phyloP scores from a whole-genome alignment of 1,140 invertebrate genomes.

The Periplaneta americana region DNA sequence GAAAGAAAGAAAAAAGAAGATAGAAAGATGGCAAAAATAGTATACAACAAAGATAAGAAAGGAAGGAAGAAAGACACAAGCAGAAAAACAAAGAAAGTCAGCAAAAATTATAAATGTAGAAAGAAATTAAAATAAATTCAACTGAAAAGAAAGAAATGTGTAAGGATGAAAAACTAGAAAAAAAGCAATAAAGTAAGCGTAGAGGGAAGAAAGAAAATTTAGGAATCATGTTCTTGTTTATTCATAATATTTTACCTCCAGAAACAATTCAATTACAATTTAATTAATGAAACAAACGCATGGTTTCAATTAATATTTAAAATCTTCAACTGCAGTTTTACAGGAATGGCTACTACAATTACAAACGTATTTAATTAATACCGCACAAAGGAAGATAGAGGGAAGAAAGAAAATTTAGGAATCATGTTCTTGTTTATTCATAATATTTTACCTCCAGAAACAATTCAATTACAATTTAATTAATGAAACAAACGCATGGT shows the following conservation, averaged over 20 bases:
- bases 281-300: too few species aligned
- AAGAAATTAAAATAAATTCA: background rate
- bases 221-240: too few species aligned
- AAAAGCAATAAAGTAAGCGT: background rate
- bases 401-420: background rate
- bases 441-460: too few species aligned
- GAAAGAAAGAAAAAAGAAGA: background rate
- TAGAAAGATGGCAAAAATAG: background rate
- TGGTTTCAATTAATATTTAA: too few species aligned
- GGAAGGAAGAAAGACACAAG: slow-evolving; percentile 2
- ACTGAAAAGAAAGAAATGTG: background rate
- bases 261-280: too few species aligned
- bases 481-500: too few species aligned
- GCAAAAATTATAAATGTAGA: background rate
- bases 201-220: background rate
- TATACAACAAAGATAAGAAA: background rate
- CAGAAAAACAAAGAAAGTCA: background rate
- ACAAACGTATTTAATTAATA: background rate
- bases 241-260: too few species aligned
- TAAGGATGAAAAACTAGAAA: background rate
- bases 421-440: too few species aligned
- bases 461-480: too few species aligned
- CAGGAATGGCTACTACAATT: background rate
- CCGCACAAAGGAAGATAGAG: background rate
- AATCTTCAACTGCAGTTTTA: too few species aligned